Percentiles rank a stretch among this genome's conserved stretches.
Conservation (phyloP, 2,113 vertebrate species). For the rat (Rattus norvegicus) region GRCr8 NC_086029.1:41550001-41550500, state of each 20-base stretch:
- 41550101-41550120: not conserved
- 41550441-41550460: not conserved
- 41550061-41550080: not conserved
- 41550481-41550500: not conserved
- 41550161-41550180: not conserved
- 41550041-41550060: not conserved
- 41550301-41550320: not conserved
- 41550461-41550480: not conserved
- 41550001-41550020: not conserved
- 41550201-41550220: not conserved
- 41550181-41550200: not conserved
- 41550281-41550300: not conserved
- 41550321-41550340: not conserved
- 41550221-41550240: not conserved
- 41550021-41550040: not conserved
- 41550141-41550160: not conserved
- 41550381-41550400: not conserved
- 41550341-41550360: not conserved
- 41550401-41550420: not conserved
- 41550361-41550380: accelerated
- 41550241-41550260: not conserved
- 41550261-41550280: not conserved
- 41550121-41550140: not conserved
- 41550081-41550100: not conserved
- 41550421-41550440: not conserved